Base-by-base conservation (phyloP, 2,113 vertebrate genomes). In the Clupea harengus region DNA sequence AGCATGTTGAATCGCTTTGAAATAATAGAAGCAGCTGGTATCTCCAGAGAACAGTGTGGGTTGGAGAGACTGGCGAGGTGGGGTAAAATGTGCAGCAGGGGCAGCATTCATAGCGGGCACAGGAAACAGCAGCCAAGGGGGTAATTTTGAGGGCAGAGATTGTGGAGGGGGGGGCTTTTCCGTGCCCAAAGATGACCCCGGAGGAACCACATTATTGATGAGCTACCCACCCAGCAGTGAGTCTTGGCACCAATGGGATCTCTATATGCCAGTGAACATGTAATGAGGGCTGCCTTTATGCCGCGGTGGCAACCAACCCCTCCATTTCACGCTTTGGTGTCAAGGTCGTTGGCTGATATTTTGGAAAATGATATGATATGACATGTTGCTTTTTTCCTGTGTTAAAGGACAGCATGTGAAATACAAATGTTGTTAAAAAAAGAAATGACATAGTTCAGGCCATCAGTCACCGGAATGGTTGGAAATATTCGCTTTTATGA, bases 21-120 rank as follows among this genome's bases (percentile, higher is more conserved):
- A 90, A 95, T 92, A 91, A 89, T 92, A 93, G 89, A 92, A 91
- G 90, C 93, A 93, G 90, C 91, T 92, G 94, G 89, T 92, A 91
- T 90, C 93, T 93, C 72, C 85, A 49, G 89, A 87, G 4, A 85
- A 87, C 81, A 39, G 82, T 83, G 88, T 89, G 87, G 86, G 86
- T 72, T 39, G 72, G 52, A 80, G 85, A 8, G 47, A 45, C 78
- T 13, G 84, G 81, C 11, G 28, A 78, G 72, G 72, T 78, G 72
- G 72, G 13, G 32, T 44, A 15, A 78, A 15, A 28, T 78, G 80
- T 64, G 45, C 83, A n/a, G 81, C 85, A 50, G 81, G 25, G 28
- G 39, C 39, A 39, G 32, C 72, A 78, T 80, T 17, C 87, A 86
- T 81, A 86, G 88, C 89, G 54, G 17, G 6, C 67, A n/a, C 52